These are phyloP conservation scores for Cebus imitator DNA, from an alignment of 2,113 vertebrate species.

Conservation along the genomic window DNA sequence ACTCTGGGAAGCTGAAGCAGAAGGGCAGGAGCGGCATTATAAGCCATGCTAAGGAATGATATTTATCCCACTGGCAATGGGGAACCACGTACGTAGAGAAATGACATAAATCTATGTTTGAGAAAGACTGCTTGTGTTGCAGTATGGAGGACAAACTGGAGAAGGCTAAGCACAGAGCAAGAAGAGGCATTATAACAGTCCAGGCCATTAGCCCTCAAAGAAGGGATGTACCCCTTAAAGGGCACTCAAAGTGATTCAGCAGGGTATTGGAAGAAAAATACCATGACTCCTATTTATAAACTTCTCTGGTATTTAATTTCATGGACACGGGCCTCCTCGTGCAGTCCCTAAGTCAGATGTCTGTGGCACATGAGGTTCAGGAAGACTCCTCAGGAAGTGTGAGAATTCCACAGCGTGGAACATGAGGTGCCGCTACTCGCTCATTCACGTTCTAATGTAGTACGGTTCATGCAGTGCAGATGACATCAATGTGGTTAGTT, in stretches of 20 bases:
- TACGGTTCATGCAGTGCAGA: background rate
- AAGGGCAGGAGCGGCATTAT: background rate
- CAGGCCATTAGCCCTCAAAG: background rate
- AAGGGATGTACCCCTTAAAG: background rate
- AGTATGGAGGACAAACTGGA: background rate
- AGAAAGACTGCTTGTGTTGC: background rate
- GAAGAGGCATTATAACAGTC: background rate
- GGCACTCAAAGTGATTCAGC: background rate
- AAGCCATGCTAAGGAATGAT: background rate
- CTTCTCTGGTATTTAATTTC: background rate
- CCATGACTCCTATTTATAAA: background rate
- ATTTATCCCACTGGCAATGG: background rate
- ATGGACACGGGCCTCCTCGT: background rate
- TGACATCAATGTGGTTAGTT: background rate
- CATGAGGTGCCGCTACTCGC: rapidly evolving
- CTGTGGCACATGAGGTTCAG: background rate
- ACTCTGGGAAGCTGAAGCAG: background rate
- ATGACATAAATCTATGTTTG: background rate
- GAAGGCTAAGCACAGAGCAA: background rate
- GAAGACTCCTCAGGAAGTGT: background rate
- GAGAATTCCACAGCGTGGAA: background rate
- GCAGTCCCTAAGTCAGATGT: background rate
- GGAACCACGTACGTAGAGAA: background rate
- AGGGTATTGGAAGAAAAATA: background rate
- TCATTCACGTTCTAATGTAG: background rate